phyloP scores from a whole-genome alignment of 2,797 vertebrate genomes.

The Limosa lapponica region DNA sequence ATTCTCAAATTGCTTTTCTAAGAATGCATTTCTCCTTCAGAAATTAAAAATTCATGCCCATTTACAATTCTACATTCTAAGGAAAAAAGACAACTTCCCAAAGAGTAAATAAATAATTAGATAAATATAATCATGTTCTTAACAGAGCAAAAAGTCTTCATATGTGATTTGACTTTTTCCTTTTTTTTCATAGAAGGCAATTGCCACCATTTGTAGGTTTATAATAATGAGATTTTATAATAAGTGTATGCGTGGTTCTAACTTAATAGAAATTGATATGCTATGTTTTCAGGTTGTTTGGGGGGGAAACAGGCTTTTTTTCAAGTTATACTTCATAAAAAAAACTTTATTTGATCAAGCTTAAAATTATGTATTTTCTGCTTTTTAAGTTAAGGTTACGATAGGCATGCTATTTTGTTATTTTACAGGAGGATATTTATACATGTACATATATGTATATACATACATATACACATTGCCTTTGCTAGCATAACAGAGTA shows the following conservation, averaged over 20 bases:
- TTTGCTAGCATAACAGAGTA: not conserved
- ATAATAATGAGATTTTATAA: not conserved
- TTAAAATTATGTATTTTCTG: not conserved
- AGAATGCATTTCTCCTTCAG: not conserved
- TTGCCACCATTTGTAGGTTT: not conserved
- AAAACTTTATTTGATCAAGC: not conserved
- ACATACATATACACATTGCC: not conserved
- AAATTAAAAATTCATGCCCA: not conserved
- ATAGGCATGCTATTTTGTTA: not conserved
- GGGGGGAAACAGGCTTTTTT: rapidly evolving
- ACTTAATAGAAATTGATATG: not conserved
- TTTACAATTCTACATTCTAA: not conserved
- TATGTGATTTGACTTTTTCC: not conserved
- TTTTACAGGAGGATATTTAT: not conserved
- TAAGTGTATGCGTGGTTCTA: not conserved
- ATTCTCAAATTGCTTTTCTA: not conserved
- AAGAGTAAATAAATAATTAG: not conserved
- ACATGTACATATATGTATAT: too few species aligned
- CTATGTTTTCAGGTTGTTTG: not conserved
- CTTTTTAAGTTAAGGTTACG: not conserved
- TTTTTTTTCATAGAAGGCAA: not conserved
- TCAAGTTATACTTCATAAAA: not conserved
- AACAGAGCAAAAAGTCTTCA: not conserved
- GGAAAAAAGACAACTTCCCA: rapidly evolving
- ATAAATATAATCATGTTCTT: not conserved